A percentile compares a stretch with the other conserved stretches of the same genome.
Conservation (phyloP, 1,140 invertebrate species). For the Ips nitidus region DNA sequence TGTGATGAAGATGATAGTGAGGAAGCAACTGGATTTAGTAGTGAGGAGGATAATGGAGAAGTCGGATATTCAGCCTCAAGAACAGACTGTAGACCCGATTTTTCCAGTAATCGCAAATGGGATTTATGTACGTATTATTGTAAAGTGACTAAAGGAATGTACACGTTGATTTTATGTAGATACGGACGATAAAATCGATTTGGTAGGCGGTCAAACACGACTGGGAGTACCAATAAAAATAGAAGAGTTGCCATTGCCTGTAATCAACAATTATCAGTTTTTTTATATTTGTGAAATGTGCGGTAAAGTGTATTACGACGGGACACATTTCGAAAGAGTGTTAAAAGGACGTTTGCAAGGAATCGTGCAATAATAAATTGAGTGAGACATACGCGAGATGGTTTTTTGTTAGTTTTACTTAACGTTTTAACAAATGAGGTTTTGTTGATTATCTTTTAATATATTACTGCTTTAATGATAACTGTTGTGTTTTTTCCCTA, state of each 20-base stretch:
- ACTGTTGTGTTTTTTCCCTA: neutral
- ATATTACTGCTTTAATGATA: neutral
- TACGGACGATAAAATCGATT: slow-evolving; percentile 50
- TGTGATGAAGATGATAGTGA: slow-evolving; percentile 44
- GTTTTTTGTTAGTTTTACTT: neutral
- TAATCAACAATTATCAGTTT: slow-evolving; percentile 54
- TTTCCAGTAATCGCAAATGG: slow-evolving; percentile 40
- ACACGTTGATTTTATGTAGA: neutral
- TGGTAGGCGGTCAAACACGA: slow-evolving; percentile 51
- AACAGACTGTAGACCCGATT: slow-evolving; percentile 28
- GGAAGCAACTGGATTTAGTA: slow-evolving; percentile 49
- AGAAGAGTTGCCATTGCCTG: slow-evolving; percentile 53
- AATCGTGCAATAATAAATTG: slow-evolving; percentile 44
- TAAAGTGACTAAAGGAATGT: slow-evolving; percentile 10
- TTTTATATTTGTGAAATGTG: slow-evolving; percentile 67
- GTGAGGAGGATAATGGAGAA: slow-evolving; percentile 47
- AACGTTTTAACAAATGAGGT: neutral
- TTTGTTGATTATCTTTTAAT: neutral
- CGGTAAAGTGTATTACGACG: slow-evolving; percentile 69
- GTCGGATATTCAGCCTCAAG: neutral
- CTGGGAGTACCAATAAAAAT: slow-evolving; percentile 56
- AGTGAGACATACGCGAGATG: neutral
- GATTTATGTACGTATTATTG: slow-evolving; percentile 36
- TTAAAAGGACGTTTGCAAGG: slow-evolving; percentile 50
- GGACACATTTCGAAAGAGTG: slow-evolving; percentile 58